Base-by-base conservation (phyloP, 2,797 vertebrate species). In the Clarias laeviceps region DNA sequence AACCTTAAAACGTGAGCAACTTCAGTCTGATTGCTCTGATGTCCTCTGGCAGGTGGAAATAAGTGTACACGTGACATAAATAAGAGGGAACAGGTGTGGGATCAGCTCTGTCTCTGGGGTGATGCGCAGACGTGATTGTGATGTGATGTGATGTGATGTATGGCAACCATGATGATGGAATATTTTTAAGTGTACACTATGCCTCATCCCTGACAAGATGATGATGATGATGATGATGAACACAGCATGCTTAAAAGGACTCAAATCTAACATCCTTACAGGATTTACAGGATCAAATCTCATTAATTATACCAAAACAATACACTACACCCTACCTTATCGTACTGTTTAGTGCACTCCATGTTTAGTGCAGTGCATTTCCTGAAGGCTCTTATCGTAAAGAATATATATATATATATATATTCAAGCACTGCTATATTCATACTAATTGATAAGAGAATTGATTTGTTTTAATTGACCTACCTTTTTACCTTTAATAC, bases 1-100 rank as follows among this genome's bases (percentile, higher is more conserved):
- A 50, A 32, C 59, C 62, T 65, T 57, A 29, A 65, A 80, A 32
- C 62, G 18, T 80, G 62, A 80, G 78, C 37, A 50, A 20, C 24
- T 80, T 45, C 1, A 29, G 62, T 80, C n/a, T 66, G 62, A 12
- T 37, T 12, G 29, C 4, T 59, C 27, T 76, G 73, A 57, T 59
- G 29, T 1, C 20, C 3, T 14, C 34, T 20, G 24, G 29, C 78
- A 80, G 78, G 62, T 80, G 20, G 61, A 80, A 80, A 65, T 80
- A 65, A 65, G 40, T 45, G 4, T 1, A 1, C 61, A 12, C 14
- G 77, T 24, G 74, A 78, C 29, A 59, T 22, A 22, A 59, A 5
- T 8, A 18, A 29, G 54, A 34, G 1, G 59, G 14, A 37, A 56
- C 81, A 86, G 82, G 74, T 62, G 74, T n/a, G 34, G 5, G 20